These are phyloP conservation scores for Ptilodon capucinus DNA, from an alignment of 2,888 invertebrate species.

Conservation along the genomic window DNA sequence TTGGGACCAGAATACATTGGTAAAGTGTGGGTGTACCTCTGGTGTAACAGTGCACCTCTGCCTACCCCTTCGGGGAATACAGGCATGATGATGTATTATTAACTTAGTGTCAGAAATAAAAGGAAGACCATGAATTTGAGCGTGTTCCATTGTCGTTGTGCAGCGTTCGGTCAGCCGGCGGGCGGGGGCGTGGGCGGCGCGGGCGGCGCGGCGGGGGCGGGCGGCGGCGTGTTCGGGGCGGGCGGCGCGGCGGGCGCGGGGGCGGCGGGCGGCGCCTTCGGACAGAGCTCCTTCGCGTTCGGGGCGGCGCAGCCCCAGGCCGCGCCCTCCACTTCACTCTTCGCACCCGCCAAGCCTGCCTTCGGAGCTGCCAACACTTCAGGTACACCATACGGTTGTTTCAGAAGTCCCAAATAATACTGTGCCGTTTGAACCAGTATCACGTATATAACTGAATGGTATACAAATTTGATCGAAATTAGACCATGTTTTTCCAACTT, in stretches of 20 bases:
- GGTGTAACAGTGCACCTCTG: too few species aligned
- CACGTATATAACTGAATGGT: too few species aligned
- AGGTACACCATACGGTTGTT: too few species aligned
- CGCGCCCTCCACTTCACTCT: constrained; percentile 53
- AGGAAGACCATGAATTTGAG: neutral
- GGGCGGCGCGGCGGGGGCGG: constrained; percentile 42
- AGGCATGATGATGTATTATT: too few species aligned
- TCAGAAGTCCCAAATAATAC: too few species aligned
- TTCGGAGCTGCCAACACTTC: constrained; percentile 68
- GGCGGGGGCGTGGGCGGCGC: constrained; percentile 79
- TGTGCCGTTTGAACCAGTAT: too few species aligned
- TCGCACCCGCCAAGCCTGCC: constrained; percentile 77
- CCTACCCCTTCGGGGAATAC: too few species aligned
- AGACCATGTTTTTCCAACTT: too few species aligned
- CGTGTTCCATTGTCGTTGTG: constrained; percentile 13
- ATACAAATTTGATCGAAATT: too few species aligned
- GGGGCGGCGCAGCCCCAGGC: constrained; percentile 60
- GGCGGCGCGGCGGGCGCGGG: constrained; percentile 84
- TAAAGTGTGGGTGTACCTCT: too few species aligned
- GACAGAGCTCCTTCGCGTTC: constrained; percentile 75
- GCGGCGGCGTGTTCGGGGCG: constrained; percentile 73
- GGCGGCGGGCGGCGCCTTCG: constrained; percentile 72
- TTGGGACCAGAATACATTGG: too few species aligned
- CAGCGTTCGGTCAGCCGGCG: constrained; percentile 79
- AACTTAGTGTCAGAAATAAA: too few species aligned